These are phyloP conservation scores for Caenorhabditis sp. DNA, from an alignment of 2,888 invertebrate genomes.

Conservation along the genomic window DNA sequence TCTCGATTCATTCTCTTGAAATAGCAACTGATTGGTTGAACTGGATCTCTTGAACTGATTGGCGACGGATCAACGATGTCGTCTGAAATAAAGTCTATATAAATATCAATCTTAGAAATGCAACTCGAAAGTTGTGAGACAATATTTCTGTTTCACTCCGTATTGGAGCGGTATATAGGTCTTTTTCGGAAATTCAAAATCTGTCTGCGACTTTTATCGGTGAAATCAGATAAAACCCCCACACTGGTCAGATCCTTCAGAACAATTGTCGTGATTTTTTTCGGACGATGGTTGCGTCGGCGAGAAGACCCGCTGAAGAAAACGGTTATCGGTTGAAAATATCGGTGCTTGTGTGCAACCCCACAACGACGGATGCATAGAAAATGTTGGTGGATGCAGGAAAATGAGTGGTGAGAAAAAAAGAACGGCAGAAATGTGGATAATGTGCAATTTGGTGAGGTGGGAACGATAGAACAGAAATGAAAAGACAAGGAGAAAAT, in stretches of 20 bases:
- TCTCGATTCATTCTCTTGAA: not conserved
- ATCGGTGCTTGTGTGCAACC: not conserved
- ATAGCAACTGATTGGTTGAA: not conserved
- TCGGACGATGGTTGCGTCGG: constrained; percentile 40
- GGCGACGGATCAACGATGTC: not conserved
- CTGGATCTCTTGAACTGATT: constrained; percentile 17
- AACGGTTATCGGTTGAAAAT: not conserved
- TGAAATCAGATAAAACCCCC: not conserved
- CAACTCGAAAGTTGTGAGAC: too few relatives aligned
- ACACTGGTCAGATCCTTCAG: constrained; percentile 46
- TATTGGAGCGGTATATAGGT: too few relatives aligned
- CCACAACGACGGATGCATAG: constrained; percentile 46
- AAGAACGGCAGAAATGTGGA: constrained; percentile 25
- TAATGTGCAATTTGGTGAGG: too few relatives aligned
- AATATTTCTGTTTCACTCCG: too few relatives aligned
- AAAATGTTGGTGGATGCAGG: not conserved
- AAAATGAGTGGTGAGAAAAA: not conserved
- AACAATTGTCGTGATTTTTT: constrained; percentile 2
- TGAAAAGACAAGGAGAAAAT: not conserved
- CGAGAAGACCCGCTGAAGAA: constrained; percentile 46
- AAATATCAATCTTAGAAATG: too few relatives aligned
- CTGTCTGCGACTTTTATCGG: not conserved
- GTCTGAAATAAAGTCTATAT: too few relatives aligned
- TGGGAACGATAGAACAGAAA: too few relatives aligned
- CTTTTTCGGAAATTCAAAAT: not conserved